These are phyloP conservation scores for Bombycilla garrulus DNA, from an alignment of 2,113 vertebrate species.

Conservation along the genomic window DNA sequence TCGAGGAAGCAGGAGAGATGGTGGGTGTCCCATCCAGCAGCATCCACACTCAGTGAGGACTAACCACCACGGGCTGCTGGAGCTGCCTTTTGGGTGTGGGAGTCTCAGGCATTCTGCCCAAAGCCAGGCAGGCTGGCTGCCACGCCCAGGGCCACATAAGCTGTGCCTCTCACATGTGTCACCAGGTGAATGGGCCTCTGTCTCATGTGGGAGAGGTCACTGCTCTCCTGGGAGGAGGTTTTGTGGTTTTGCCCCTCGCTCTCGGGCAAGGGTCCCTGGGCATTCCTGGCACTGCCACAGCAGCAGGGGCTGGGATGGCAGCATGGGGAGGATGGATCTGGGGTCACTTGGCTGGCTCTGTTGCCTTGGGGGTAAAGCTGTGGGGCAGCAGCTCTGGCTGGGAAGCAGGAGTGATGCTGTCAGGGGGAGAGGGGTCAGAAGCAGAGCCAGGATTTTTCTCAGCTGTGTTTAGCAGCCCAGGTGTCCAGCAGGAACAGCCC, in stretches of 20 bases:
- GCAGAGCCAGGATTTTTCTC: not conserved
- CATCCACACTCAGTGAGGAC: rapidly evolving
- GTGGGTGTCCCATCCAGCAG: not conserved
- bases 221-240: not conserved
- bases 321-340: not conserved
- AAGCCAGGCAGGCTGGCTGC: not conserved
- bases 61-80: rapidly evolving
- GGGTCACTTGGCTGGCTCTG: not conserved
- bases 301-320: rapidly evolving
- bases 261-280: not conserved
- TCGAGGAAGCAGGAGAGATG: rapidly evolving
- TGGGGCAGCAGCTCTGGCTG: not conserved
- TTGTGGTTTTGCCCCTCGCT: not conserved
- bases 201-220: rapidly evolving
- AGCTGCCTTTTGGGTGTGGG: not conserved
- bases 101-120: rapidly evolving
- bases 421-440: not conserved
- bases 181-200: not conserved
- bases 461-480: not conserved
- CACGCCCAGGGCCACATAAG: rapidly evolving
- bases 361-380: not conserved
- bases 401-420: not conserved
- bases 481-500: not conserved
- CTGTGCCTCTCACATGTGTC: rapidly evolving
- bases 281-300: not conserved